Evolutionary conservation across 1,140 invertebrate genomes (phyloP).

Genomic region (Conus ventricosus): DNA sequence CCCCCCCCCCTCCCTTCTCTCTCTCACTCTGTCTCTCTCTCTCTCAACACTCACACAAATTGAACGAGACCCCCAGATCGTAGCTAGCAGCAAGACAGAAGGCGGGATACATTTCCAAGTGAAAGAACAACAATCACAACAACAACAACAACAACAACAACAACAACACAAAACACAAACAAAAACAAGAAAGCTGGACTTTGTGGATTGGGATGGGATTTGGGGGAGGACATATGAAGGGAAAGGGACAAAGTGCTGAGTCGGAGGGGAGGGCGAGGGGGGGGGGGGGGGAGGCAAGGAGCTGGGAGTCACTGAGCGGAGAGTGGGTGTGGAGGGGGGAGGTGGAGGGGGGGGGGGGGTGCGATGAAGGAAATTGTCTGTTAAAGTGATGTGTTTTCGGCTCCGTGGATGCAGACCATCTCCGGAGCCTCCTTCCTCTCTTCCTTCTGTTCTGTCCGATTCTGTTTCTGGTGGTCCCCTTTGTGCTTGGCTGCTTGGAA

Average conservation of each 20-base stretch:
- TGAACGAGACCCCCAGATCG: too few species aligned
- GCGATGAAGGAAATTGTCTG: background rate
- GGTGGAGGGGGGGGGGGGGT: background rate
- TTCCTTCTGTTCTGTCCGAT: background rate
- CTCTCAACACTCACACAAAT: too few species aligned
- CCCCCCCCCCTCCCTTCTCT: too few species aligned
- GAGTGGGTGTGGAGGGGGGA: background rate
- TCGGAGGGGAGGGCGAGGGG: background rate
- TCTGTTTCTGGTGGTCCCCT: background rate
- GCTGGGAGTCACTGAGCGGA: background rate
- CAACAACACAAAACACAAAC: too few species aligned
- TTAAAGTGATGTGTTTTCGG: slow-evolving; percentile 11
- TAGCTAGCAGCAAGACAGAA: too few species aligned
- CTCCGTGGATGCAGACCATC: background rate
- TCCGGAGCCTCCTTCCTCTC: background rate
- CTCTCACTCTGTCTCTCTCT: too few species aligned
- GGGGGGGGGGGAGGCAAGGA: background rate
- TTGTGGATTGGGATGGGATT: too few species aligned
- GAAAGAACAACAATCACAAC: too few species aligned
- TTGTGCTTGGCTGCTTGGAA: background rate
- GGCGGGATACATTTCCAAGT: too few species aligned
- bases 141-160: too few species aligned
- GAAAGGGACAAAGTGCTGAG: background rate
- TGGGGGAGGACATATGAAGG: too few species aligned
- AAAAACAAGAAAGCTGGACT: too few species aligned